These are phyloP conservation scores for Muscidifurax raptorellus DNA, from an alignment of 1,140 invertebrate genomes.

Conservation along the genomic window DNA sequence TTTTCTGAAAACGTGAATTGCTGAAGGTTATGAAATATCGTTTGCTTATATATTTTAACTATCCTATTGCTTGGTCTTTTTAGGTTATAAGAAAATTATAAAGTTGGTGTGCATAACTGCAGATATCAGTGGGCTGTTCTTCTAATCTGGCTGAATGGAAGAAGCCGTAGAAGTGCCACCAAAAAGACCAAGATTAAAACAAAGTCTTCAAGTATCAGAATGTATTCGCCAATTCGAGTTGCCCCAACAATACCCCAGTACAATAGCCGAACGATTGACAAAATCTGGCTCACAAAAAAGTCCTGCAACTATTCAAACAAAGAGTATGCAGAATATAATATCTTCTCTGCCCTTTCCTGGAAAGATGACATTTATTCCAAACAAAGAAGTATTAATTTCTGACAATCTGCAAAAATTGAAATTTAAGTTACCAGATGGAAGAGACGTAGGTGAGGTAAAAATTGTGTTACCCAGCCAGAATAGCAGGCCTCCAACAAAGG, in stretches of 20 bases:
- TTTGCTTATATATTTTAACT: not conserved
- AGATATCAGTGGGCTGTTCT: not conserved
- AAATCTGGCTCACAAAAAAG: not conserved
- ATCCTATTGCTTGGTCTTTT: not conserved
- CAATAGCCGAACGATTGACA: not conserved
- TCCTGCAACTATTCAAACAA: not conserved
- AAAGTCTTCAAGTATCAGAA: conserved; percentile 9
- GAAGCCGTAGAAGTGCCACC: not conserved
- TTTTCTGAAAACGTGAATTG: not conserved
- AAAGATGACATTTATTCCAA: not conserved
- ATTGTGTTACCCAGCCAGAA: conserved; percentile 2
- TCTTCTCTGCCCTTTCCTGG: conserved; percentile 11
- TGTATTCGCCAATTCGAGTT: conserved; percentile 52
- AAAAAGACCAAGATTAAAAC: conserved; percentile 1
- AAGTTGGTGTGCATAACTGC: not conserved
- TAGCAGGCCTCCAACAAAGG: conserved; percentile 1
- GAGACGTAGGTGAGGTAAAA: conserved; percentile 64
- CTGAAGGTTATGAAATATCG: not conserved
- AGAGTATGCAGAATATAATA: not conserved
- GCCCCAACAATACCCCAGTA: conserved; percentile 54
- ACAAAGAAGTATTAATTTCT: not conserved
- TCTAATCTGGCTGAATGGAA: conserved; percentile 31
- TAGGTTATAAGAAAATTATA: not conserved
- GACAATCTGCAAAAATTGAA: conserved; percentile 58
- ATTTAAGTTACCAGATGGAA: conserved; percentile 58